Evolutionary conservation across 2,797 vertebrate genomes (phyloP).

Genomic region (Thaleichthys pacificus): DNA sequence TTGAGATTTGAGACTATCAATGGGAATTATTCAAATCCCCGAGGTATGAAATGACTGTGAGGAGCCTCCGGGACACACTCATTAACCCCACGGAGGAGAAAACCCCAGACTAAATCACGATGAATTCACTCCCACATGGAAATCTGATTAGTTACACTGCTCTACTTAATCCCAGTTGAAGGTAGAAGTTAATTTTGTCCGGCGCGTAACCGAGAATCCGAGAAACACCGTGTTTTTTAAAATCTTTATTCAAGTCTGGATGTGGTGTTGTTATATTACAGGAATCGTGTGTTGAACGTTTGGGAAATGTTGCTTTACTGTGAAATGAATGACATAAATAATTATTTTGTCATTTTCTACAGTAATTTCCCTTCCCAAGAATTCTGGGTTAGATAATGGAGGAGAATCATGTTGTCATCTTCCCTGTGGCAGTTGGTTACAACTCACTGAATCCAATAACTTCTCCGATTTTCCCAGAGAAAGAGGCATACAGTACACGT

Average conservation of each 20-base stretch:
- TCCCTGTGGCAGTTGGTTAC: slow-evolving; percentile 41
- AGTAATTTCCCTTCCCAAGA: slow-evolving; percentile 10
- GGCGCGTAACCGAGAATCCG: slow-evolving; percentile 40
- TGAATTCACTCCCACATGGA: slow-evolving; percentile 59
- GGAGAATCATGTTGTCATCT: slow-evolving; percentile 49
- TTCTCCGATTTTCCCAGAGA: slow-evolving; percentile 46
- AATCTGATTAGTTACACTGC: slow-evolving; percentile 71
- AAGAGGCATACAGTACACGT: slow-evolving; percentile 41
- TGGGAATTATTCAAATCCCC: slow-evolving; percentile 78
- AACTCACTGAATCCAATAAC: slow-evolving; percentile 48
- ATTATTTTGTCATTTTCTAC: neutral
- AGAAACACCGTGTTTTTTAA: slow-evolving; percentile 8
- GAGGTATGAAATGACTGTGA: slow-evolving; percentile 73
- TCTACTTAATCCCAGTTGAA: slow-evolving; percentile 71
- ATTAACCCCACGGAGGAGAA: slow-evolving; percentile 73
- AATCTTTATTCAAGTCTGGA: neutral
- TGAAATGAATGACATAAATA: neutral
- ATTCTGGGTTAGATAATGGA: slow-evolving; percentile 26
- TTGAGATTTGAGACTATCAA: slow-evolving; percentile 75
- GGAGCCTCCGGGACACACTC: slow-evolving; percentile 69
- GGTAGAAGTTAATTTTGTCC: slow-evolving; percentile 65
- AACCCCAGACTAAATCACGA: slow-evolving; percentile 60
- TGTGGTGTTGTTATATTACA: neutral
- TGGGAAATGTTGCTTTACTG: neutral
- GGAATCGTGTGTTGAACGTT: neutral